A percentile compares a stretch with the other conserved stretches of the same genome.
phyloP scores from a whole-genome alignment of 2,113 vertebrate genomes.

The Colius striatus region DNA sequence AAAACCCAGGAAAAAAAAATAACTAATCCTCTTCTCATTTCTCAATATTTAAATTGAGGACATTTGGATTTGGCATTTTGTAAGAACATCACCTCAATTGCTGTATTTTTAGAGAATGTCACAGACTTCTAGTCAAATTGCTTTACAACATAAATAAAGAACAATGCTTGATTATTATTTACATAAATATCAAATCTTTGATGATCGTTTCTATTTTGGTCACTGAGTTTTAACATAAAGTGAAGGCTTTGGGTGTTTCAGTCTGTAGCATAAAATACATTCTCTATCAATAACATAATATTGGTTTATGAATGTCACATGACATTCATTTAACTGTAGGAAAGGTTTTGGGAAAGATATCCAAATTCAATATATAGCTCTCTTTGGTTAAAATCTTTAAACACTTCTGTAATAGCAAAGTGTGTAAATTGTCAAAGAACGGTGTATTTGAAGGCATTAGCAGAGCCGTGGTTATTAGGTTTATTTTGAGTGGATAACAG shows the following conservation, averaged over 20 bases:
- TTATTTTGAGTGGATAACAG: constrained; percentile 2
- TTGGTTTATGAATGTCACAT: background rate
- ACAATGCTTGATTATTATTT: background rate
- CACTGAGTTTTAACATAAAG: background rate
- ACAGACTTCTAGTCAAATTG: background rate
- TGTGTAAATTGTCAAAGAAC: background rate
- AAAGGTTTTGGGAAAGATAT: background rate
- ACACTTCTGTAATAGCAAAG: background rate
- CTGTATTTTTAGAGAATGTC: background rate
- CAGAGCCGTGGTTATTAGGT: background rate
- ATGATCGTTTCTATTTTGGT: background rate
- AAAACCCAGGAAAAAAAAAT: background rate
- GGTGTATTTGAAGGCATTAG: background rate
- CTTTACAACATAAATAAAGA: background rate
- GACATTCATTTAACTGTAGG: background rate
- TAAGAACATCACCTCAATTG: background rate
- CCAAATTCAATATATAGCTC: background rate
- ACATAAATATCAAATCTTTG: background rate
- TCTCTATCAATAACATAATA: background rate
- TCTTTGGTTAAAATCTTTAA: background rate
- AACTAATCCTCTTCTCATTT: background rate
- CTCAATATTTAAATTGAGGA: background rate
- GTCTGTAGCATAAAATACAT: background rate
- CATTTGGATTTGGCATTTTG: background rate
- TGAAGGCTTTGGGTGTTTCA: background rate